Percentiles rank a stretch among this genome's conserved stretches.
Conservation (phyloP, 92 coral and sea anemone species). For the Siderastrea siderea region DNA sequence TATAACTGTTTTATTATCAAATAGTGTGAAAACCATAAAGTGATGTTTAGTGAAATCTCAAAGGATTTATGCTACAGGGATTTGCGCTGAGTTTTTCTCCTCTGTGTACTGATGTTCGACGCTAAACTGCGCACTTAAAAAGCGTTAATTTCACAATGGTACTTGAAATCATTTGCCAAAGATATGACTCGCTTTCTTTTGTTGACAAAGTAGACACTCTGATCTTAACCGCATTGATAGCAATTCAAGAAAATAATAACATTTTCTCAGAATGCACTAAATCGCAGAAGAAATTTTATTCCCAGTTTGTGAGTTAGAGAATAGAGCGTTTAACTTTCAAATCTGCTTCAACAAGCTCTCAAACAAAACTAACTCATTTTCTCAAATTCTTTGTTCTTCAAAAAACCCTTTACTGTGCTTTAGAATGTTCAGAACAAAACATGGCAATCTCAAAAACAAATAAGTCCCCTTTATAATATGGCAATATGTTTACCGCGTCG, state of each 20-base stretch:
- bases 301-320: neutral
- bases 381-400: neutral
- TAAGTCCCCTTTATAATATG: neutral
- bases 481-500: neutral
- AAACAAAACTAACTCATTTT: neutral
- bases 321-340: neutral
- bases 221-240: conserved; percentile 20
- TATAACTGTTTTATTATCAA: conserved; percentile 25
- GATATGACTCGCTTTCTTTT: conserved; percentile 15
- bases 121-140: conserved; percentile 12
- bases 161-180: conserved; percentile 40
- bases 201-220: conserved; percentile 11
- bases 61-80: neutral
- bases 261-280: neutral
- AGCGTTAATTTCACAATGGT: conserved; percentile 39
- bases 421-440: conserved; percentile 4
- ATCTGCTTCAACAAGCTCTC: too few relatives aligned
- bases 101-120: neutral
- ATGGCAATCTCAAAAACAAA: conserved; percentile 14
- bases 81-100: conserved; percentile 6
- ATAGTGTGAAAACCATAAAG: conserved; percentile 15
- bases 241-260: conserved; percentile 10
- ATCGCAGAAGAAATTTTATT: neutral
- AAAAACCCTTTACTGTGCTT: conserved; percentile 9
- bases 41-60: conserved; percentile 5